Evolutionary conservation across 1,140 invertebrate genomes (phyloP).

Genomic region (Microplitis mediator): DNA sequence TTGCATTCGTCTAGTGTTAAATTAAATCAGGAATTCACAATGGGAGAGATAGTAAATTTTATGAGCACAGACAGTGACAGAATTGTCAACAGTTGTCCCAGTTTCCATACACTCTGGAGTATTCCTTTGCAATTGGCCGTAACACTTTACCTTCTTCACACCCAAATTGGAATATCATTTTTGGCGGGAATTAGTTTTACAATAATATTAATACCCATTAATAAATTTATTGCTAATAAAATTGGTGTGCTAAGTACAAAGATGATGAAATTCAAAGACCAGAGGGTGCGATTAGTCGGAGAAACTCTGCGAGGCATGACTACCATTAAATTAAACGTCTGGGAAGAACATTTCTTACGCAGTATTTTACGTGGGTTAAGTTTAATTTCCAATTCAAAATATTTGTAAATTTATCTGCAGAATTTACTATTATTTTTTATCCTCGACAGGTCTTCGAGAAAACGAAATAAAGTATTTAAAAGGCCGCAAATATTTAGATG

Average conservation of each 20-base stretch:
- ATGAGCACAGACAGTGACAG: slow-evolving; percentile 96
- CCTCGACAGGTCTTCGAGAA: slow-evolving; percentile 66
- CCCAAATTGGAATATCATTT: slow-evolving; percentile 90
- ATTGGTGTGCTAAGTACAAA: slow-evolving; percentile 86
- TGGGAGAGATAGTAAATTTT: slow-evolving; percentile 93
- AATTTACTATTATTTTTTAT: slow-evolving; percentile 30
- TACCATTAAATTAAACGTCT: slow-evolving; percentile 90
- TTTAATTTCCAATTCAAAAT: neutral
- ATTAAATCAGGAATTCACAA: slow-evolving; percentile 68
- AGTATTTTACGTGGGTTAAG: slow-evolving; percentile 56
- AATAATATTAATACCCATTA: slow-evolving; percentile 91
- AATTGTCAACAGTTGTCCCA: slow-evolving; percentile 93
- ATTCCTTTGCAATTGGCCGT: slow-evolving; percentile 89
- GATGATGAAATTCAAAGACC: slow-evolving; percentile 92
- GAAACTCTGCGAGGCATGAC: slow-evolving; percentile 88
- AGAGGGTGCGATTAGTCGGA: slow-evolving; percentile 84
- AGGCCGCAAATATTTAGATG: slow-evolving; percentile 94
- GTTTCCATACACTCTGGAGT: slow-evolving; percentile 97
- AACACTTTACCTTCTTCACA: slow-evolving; percentile 81
- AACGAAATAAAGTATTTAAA: slow-evolving; percentile 79
- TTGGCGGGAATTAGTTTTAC: slow-evolving; percentile 88
- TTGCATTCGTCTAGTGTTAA: slow-evolving; percentile 66
- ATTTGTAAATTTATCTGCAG: slow-evolving; percentile 16
- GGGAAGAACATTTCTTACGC: slow-evolving; percentile 86
- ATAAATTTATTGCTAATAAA: slow-evolving; percentile 86